Percentiles rank a stretch among this genome's conserved stretches.
Conservation (phyloP, 2,113 vertebrate species). For the Alouatta palliata region DNA sequence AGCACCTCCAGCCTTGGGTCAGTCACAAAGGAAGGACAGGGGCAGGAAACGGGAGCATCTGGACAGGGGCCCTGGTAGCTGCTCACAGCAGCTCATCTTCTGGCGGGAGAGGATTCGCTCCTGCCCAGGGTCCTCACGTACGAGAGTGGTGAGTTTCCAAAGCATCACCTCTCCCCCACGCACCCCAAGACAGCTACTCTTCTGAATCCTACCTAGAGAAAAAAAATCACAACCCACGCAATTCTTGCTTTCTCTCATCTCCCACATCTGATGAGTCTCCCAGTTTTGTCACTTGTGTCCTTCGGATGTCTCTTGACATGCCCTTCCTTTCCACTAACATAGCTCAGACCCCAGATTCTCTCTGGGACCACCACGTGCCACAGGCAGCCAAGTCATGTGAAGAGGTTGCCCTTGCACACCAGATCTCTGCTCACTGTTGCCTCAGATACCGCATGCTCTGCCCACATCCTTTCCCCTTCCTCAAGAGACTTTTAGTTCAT, state of each 20-base stretch:
- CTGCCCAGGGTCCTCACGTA: accelerated
- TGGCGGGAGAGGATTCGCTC: accelerated
- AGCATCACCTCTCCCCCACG: background rate
- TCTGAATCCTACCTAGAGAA: background rate
- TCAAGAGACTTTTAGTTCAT: background rate
- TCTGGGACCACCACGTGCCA: background rate
- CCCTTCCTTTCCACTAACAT: background rate
- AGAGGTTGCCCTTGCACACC: background rate
- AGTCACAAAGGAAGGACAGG: background rate
- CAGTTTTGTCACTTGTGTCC: background rate
- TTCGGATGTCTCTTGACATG: background rate
- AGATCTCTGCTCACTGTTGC: background rate
- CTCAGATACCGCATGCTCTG: no score
- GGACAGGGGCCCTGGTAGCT: background rate
- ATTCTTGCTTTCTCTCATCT: background rate
- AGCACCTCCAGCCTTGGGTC: background rate
- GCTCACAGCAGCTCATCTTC: background rate
- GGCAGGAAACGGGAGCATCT: no score
- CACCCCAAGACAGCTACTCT: background rate
- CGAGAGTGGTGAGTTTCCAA: accelerated
- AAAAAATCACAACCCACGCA: background rate
- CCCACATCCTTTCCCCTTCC: background rate
- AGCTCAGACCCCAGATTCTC: background rate
- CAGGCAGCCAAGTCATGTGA: accelerated
- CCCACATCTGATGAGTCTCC: background rate